A percentile compares a stretch with the other conserved stretches of the same genome.
These are phyloP conservation scores for Drosophila miranda DNA, from an alignment of 1,140 invertebrate species.

Conservation along the genomic window DNA sequence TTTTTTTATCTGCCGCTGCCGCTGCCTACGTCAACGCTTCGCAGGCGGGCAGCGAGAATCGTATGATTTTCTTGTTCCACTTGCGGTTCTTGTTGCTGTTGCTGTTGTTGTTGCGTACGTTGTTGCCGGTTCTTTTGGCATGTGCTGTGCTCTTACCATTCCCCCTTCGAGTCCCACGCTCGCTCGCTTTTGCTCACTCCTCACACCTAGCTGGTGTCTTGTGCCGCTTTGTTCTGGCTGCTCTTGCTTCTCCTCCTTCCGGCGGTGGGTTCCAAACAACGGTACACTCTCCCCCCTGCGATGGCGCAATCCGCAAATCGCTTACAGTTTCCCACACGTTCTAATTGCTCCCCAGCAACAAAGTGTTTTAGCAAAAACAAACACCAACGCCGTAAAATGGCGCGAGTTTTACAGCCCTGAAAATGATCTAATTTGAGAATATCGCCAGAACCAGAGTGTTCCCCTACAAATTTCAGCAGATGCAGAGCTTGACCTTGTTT, in stretches of 20 bases:
- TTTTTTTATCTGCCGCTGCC: constrained; percentile 51
- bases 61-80: constrained; percentile 70
- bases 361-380: constrained; percentile 26
- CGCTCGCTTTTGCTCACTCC: background rate
- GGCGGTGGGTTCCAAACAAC: constrained; percentile 3
- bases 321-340: constrained; percentile 11
- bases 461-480: background rate
- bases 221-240: constrained; percentile 15
- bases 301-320: constrained; percentile 5
- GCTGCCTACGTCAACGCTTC: constrained; percentile 43
- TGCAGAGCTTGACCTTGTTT: too few relatives aligned
- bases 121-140: constrained; percentile 51
- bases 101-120: constrained; percentile 9
- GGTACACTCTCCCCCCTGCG: background rate
- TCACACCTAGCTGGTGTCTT: constrained; percentile 12
- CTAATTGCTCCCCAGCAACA: constrained; percentile 27
- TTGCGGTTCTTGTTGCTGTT: constrained; percentile 22
- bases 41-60: constrained; percentile 59
- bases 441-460: background rate
- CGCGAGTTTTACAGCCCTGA: constrained; percentile 5
- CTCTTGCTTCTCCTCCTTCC: constrained; percentile 8
- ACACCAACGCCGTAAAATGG: constrained; percentile 8
- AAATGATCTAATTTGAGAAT: constrained; percentile 21
- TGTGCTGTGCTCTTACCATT: constrained; percentile 28
- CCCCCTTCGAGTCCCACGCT: background rate